phyloP scores from a whole-genome alignment of 2,797 vertebrate genomes.

The Natrix natrix region DNA sequence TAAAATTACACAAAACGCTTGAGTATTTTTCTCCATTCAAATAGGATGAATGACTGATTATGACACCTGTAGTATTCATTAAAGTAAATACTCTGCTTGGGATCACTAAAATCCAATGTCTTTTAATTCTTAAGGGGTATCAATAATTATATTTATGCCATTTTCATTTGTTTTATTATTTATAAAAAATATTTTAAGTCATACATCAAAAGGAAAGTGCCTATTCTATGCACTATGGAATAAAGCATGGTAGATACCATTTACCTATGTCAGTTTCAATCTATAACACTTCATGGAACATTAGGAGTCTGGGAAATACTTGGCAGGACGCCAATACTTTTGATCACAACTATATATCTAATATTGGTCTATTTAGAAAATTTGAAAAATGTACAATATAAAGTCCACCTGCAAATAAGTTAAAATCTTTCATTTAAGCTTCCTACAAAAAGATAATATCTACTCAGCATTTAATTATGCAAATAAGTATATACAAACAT shows the following conservation, averaged over 20 bases:
- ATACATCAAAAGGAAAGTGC: neutral
- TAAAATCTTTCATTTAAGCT: neutral
- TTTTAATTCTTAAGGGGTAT: neutral
- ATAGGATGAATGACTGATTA: neutral
- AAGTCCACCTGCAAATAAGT: neutral
- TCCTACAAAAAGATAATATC: neutral
- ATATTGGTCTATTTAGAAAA: neutral
- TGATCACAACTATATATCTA: neutral
- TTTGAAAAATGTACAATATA: neutral
- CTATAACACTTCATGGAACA: neutral
- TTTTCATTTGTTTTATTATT: neutral
- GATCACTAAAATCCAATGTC: neutral
- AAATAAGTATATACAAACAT: neutral
- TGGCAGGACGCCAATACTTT: neutral
- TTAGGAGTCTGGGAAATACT: neutral
- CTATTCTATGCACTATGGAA: neutral
- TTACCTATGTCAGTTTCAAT: neutral
- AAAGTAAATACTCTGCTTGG: neutral
- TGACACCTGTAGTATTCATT: neutral
- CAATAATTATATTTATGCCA: neutral
- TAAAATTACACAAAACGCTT: neutral
- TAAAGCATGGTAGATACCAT: neutral
- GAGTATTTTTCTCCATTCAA: neutral
- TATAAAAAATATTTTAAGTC: neutral
- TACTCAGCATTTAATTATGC: neutral